Percentiles rank a stretch among this genome's conserved stretches.
phyloP scores from a whole-genome alignment of 2,113 vertebrate species.

The Eleginops maclovinus region DNA sequence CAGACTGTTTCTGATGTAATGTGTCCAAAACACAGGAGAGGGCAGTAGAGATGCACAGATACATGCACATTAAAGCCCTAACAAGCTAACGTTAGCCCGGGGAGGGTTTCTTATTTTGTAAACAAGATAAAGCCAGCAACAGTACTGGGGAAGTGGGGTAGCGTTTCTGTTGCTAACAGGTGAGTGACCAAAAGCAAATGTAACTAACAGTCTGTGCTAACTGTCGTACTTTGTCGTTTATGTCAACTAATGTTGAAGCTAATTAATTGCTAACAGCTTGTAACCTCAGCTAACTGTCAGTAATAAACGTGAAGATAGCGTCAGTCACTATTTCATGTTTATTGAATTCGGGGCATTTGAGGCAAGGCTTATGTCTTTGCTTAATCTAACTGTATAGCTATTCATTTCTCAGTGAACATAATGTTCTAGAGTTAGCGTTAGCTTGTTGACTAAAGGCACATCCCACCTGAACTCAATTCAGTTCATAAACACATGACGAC shows the following conservation, averaged over 20 bases:
- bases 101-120: not conserved
- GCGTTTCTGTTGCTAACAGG: not conserved
- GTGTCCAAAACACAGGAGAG: not conserved
- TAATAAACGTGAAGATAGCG: not conserved
- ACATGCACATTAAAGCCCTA: too few relatives aligned
- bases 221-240: not conserved
- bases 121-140: constrained; percentile 10
- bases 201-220: not conserved
- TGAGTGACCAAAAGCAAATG: not conserved
- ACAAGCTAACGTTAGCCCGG: not conserved
- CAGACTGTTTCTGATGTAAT: not conserved
- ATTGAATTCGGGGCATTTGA: not conserved
- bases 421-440: not conserved
- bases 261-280: not conserved
- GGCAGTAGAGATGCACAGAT: constrained; percentile 25
- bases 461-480: not conserved
- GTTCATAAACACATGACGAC: constrained; percentile 7
- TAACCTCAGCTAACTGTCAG: too few relatives aligned
- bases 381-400: not conserved
- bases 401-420: not conserved
- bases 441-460: not conserved
- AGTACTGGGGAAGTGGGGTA: not conserved
- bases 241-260: not conserved
- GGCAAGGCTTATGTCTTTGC: not conserved
- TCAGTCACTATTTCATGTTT: not conserved